A percentile compares a stretch with the other conserved stretches of the same genome.
These are phyloP conservation scores for Melipona beecheii DNA, from an alignment of 2,888 invertebrate genomes.

Conservation along the genomic window DNA sequence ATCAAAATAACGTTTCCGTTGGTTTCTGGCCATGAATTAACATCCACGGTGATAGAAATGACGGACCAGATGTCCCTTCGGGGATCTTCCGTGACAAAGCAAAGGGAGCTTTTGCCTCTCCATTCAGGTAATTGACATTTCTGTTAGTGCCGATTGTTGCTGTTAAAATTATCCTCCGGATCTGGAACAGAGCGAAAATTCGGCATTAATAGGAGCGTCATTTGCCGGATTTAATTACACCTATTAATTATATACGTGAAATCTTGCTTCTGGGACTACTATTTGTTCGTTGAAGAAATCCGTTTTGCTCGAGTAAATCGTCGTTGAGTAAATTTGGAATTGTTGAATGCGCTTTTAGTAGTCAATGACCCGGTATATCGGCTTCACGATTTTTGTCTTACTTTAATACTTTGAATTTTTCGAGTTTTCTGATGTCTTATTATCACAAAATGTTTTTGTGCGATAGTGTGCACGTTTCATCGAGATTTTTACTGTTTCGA, in stretches of 20 bases:
- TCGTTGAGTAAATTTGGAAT: too few species aligned
- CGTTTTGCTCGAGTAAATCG: not conserved
- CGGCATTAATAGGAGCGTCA: not conserved
- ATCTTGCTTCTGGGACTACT: not conserved
- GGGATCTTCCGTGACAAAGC: not conserved
- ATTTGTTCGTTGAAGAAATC: not conserved
- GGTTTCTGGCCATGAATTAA: slow-evolving; percentile 22
- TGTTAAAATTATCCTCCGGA: not conserved
- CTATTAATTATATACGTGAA: not conserved
- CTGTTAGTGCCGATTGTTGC: not conserved
- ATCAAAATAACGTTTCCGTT: not conserved
- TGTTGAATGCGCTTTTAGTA: too few species aligned
- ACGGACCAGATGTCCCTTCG: not conserved
- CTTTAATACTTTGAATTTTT: too few species aligned
- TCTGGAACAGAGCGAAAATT: not conserved
- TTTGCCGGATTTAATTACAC: not conserved
- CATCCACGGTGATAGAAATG: slow-evolving; percentile 4
- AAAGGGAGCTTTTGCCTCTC: not conserved
- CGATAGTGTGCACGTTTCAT: too few species aligned
- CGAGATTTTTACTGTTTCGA: too few species aligned
- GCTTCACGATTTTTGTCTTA: too few species aligned
- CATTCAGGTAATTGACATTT: not conserved
- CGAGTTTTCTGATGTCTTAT: too few species aligned
- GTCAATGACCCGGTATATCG: too few species aligned
- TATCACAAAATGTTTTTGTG: too few species aligned